Conservation (phyloP, 2,797 vertebrate genomes). For the Aulostomus chinensis region DNA sequence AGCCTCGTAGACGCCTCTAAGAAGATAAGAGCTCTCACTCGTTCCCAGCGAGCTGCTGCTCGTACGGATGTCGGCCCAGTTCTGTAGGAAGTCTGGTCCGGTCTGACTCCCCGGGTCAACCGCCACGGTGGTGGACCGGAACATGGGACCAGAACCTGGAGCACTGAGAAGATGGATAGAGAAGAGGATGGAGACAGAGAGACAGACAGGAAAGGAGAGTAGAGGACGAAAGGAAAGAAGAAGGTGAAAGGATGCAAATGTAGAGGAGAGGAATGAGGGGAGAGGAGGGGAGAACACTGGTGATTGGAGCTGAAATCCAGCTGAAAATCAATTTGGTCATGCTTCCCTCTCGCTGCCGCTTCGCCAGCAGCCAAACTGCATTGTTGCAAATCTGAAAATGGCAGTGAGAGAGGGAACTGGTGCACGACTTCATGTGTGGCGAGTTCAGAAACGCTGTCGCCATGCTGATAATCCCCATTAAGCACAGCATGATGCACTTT, state of each 20-base stretch:
- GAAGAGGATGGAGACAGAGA: not conserved
- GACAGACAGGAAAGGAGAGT: not conserved
- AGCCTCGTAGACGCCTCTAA: slow-evolving; percentile 11
- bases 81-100: slow-evolving; percentile 26
- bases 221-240: not conserved
- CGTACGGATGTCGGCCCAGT: slow-evolving; percentile 31
- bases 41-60: slow-evolving; percentile 34
- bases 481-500: no score
- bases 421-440: not conserved
- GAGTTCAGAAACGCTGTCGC: no score
- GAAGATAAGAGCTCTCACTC: slow-evolving; percentile 49
- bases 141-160: slow-evolving; percentile 97
- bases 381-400: slow-evolving; percentile 48
- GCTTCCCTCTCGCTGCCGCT: slow-evolving; percentile 14
- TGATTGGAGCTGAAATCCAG: no score
- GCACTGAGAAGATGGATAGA: slow-evolving; percentile 75
- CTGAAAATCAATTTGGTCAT: slow-evolving; percentile 58
- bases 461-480: slow-evolving; percentile 22
- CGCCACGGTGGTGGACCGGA: slow-evolving; percentile 95
- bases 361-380: slow-evolving; percentile 35
- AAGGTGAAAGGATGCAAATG: no score
- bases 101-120: slow-evolving; percentile 77
- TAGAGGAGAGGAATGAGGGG: not conserved
- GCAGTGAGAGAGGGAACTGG: no score
- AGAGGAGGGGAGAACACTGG: not conserved